Evolutionary conservation across 23 tunicate species (phyloP), one percentile per base, ranked within the genome.

Genomic region (Trididemnum nubilum): DNA sequence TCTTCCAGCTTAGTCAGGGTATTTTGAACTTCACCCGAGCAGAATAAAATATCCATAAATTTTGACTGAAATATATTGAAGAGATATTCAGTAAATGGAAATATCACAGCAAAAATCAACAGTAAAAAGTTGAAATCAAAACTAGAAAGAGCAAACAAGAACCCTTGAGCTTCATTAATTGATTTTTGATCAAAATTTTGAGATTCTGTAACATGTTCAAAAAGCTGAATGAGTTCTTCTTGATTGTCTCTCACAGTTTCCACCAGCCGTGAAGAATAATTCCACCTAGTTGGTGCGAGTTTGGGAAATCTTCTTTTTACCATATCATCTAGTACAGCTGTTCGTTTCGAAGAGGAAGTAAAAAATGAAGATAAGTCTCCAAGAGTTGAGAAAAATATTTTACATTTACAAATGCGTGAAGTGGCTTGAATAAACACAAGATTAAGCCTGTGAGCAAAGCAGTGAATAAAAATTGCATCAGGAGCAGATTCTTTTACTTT

Each of bases 1-100:
- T 69, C 75, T 69, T 69, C 39, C 30, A 69, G 75, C 23, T 69
- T n/a, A n/a, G n/a, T n/a, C n/a, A n/a, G n/a, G n/a, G n/a, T n/a
- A n/a, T n/a, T n/a, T n/a, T n/a, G n/a, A n/a, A n/a, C n/a, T n/a
- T n/a, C n/a, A n/a, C n/a, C n/a, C n/a, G n/a, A n/a, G n/a, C n/a
- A n/a, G n/a, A n/a, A n/a, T n/a, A n/a, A n/a, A n/a, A n/a, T n/a
- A n/a, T n/a, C n/a, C n/a, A n/a, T n/a, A n/a, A n/a, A 29, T 12
- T 30, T 69, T 33, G 75, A 69, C 40, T 69, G 75, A 32, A 69
- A 34, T 5, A 30, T n/a, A 69, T 69, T 69, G 40, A 69, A 34
- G 12, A 69, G 40, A 69, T 69, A 69, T 32, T 69, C 75, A 69
- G n/a, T n/a, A n/a, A n/a, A n/a, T n/a, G n/a, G n/a, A n/a, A n/a